A percentile compares a stretch with the other conserved stretches of the same genome.
phyloP scores from a whole-genome alignment of 1,140 invertebrate genomes.

The Metopolophium dirhodum region DNA sequence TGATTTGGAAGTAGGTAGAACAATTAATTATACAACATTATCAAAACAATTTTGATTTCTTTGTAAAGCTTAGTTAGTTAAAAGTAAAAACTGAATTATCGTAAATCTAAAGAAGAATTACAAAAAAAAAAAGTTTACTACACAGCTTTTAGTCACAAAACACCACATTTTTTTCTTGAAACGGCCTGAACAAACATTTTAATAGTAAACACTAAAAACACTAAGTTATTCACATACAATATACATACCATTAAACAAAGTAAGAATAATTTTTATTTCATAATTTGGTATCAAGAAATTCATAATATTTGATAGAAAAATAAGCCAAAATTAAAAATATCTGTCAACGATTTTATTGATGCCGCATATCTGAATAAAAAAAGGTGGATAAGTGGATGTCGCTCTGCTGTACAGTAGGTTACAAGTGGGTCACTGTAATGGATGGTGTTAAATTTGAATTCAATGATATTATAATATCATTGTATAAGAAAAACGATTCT shows the following conservation, averaged over 20 bases:
- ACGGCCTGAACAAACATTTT: constrained; percentile 14
- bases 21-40: not conserved
- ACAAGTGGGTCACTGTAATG: no score
- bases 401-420: no score
- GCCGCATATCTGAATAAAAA: not conserved
- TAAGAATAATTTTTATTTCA: constrained; percentile 2
- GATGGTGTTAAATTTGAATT: no score
- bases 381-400: no score
- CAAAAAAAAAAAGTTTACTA: not conserved
- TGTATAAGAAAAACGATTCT: no score
- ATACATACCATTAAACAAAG: not conserved
- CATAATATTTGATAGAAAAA: not conserved
- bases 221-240: not conserved
- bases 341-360: not conserved
- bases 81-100: not conserved
- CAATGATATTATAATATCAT: no score
- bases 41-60: not conserved
- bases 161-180: not conserved
- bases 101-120: not conserved
- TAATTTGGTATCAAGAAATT: not conserved
- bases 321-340: not conserved
- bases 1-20: not conserved
- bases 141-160: not conserved
- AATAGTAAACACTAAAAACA: not conserved
- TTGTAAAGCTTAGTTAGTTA: not conserved